Base-by-base conservation (phyloP, 2,888 invertebrate species). In the Leucophora obtusa region DNA sequence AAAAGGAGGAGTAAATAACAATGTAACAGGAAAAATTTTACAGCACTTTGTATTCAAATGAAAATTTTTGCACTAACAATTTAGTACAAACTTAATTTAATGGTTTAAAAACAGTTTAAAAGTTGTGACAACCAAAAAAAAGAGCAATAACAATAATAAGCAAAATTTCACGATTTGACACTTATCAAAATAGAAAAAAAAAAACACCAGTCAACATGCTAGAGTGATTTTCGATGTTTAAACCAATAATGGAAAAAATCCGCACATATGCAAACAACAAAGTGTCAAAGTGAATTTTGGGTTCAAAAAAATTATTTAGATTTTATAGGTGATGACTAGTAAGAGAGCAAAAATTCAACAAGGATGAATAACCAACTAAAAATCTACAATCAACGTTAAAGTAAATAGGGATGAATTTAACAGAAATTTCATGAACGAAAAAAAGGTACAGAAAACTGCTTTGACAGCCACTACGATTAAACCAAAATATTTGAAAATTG, bases 231-330 rank as follows among this genome's bases (percentile, higher is more conserved):
- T 58, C 2, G 51, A 15, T 51, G 62, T 51, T 43, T n/a, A 35
- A 17, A 38, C 38, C 10, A 54, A 6, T 8, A 56, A 63, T 14
- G 47, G 53, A 54, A 35, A 18, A 73, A 79, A 81, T 77, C 77
- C 51, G 65, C 66, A 74, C 81, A 81, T 81, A 81, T 81, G 81
- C 73, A 81, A 77, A 73, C 80, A 77, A 66, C 80, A 54, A 60
- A 53, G 54, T 79, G 66, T 66, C 60, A 68, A 79, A 71, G 60
- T 47, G 54, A 59, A 63, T 69, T 50, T 51, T 21, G 17, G 10
- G 17, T 15, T 51, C 71, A 68, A 38, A 24, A 54, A 28, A 28
- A 28, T 28, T 6, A 28, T 28, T 28, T 28, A 28, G 28, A 28
- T 6, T 28, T 72, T n/a, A 69, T 69, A 81, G 81, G 81, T 81